A percentile compares a stretch with the other conserved stretches of the same genome.
Evolutionary conservation across 1,140 invertebrate species (phyloP).

Genomic region (Leptonema lineaticorne): DNA sequence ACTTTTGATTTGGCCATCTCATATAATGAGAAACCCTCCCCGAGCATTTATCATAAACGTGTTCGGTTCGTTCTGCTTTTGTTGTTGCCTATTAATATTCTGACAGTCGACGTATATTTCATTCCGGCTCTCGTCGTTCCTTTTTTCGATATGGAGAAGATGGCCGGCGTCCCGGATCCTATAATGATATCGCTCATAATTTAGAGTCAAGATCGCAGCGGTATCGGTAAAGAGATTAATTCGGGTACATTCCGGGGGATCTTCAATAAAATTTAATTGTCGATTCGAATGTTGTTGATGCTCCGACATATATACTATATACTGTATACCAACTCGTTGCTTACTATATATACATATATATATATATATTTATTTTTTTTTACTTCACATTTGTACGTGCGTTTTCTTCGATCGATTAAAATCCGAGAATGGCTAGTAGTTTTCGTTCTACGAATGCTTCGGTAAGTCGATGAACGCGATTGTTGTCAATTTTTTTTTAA

Average conservation of each 20-base stretch:
- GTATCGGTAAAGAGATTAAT: slow-evolving; percentile 42
- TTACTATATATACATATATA: not conserved
- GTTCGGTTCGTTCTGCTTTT: slow-evolving; percentile 39
- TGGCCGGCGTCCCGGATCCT: slow-evolving; percentile 31
- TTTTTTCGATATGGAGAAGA: slow-evolving; percentile 38
- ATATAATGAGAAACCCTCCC: slow-evolving; percentile 42
- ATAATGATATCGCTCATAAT: slow-evolving; percentile 43
- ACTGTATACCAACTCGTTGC: not conserved
- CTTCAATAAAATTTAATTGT: slow-evolving; percentile 42
- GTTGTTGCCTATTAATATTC: slow-evolving; percentile 42
- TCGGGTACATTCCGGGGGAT: slow-evolving; percentile 38
- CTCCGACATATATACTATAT: not conserved
- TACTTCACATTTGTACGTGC: no score
- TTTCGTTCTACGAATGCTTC: no score
- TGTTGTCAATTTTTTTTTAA: no score
- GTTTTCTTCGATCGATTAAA: no score
- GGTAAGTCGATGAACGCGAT: no score
- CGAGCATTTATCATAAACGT: slow-evolving; percentile 41
- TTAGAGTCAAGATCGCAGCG: slow-evolving; percentile 42
- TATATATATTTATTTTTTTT: not conserved
- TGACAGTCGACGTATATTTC: slow-evolving; percentile 42
- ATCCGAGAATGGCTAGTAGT: no score
- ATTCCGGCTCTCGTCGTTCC: slow-evolving; percentile 28
- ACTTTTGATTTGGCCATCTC: slow-evolving; percentile 43
- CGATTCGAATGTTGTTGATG: slow-evolving; percentile 30